Evolutionary conservation across 2,888 invertebrate genomes (phyloP).

Genomic region (Microchrysa polita): DNA sequence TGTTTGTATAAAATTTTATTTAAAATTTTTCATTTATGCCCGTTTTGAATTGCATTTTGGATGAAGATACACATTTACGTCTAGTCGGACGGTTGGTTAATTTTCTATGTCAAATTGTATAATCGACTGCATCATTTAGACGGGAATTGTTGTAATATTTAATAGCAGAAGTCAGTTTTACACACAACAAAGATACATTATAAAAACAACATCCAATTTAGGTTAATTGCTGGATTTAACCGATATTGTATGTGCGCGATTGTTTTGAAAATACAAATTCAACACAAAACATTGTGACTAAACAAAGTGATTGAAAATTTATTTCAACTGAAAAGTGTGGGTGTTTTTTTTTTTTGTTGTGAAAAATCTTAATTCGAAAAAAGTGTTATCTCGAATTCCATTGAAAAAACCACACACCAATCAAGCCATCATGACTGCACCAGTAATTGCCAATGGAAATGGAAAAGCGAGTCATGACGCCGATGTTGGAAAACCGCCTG

Average conservation of each 20-base stretch:
- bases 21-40: not conserved
- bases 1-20: too few species aligned
- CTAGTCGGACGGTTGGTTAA: slow-evolving; percentile 6
- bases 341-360: not conserved
- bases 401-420: not conserved
- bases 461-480: slow-evolving; percentile 32
- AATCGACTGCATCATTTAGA: not conserved
- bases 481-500: slow-evolving; percentile 38
- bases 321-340: not conserved
- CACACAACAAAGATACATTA: too few species aligned
- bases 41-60: not conserved
- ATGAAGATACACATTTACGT: not conserved
- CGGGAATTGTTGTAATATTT: not conserved
- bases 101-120: slow-evolving; percentile 14
- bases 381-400: too few species aligned
- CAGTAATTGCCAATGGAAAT: slow-evolving; percentile 17
- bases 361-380: too few species aligned
- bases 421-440: slow-evolving; percentile 23
- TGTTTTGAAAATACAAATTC: too few species aligned
- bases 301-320: not conserved
- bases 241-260: not conserved
- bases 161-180: not conserved
- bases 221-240: not conserved
- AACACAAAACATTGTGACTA: too few species aligned
- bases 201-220: not conserved